These are phyloP conservation scores for Lophotriccus pileatus DNA, from an alignment of 2,797 vertebrate genomes.

Conservation along the genomic window DNA sequence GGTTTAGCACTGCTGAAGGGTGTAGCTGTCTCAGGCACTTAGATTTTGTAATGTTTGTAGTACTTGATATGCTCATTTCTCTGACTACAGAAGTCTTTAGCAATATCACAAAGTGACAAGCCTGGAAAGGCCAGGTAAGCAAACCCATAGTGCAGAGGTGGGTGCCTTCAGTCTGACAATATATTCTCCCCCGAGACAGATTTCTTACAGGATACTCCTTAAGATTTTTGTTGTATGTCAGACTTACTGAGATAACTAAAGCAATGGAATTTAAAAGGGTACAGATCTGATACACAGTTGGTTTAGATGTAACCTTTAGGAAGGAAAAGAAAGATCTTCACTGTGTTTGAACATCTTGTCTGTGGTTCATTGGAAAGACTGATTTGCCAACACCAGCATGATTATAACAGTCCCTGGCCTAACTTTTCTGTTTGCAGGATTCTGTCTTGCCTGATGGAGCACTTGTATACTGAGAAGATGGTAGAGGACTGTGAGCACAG, in stretches of 20 bases:
- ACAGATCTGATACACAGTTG: neutral
- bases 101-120: neutral
- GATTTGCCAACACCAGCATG: neutral
- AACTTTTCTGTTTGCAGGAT: slow-evolving; percentile 81
- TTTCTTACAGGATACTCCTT: neutral
- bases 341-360: neutral
- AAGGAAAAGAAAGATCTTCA: neutral
- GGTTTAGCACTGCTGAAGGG: neutral
- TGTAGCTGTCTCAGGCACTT: neutral
- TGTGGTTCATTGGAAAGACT: neutral
- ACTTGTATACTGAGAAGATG: slow-evolving; percentile 98
- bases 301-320: neutral
- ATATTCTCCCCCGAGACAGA: neutral
- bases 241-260: neutral
- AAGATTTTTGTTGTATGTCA: neutral
- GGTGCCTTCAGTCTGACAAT: neutral
- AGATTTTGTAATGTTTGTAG: neutral
- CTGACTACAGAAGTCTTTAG: fast-evolving
- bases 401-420: neutral
- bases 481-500: slow-evolving; percentile 95
- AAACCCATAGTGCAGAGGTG: neutral
- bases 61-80: neutral
- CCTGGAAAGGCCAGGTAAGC: neutral
- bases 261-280: neutral
- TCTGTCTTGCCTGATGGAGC: slow-evolving; percentile 97